phyloP scores from a whole-genome alignment of 2,888 invertebrate genomes.

The Stenurella melanura region DNA sequence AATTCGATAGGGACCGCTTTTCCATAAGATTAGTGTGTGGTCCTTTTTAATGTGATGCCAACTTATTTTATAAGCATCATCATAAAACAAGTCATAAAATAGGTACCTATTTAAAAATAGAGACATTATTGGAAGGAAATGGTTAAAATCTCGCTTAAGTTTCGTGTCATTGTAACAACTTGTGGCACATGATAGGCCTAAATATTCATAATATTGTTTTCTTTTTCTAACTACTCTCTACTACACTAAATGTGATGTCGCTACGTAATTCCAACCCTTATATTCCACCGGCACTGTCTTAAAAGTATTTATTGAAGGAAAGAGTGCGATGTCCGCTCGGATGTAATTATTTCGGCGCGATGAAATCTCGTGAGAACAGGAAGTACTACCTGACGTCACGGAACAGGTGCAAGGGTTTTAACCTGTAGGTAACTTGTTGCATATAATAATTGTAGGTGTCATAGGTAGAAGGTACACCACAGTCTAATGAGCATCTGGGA shows the following conservation, averaged over 20 bases:
- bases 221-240: too few relatives aligned
- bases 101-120: too few relatives aligned
- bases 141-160: too few relatives aligned
- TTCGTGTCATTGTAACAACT: too few relatives aligned
- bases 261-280: conserved; percentile 14
- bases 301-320: conserved; percentile 50
- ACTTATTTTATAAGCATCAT: too few relatives aligned
- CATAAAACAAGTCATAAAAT: too few relatives aligned
- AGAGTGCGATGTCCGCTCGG: conserved; percentile 66
- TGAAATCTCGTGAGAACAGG: conserved; percentile 74
- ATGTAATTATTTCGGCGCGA: conserved; percentile 72
- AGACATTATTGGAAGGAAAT: too few relatives aligned
- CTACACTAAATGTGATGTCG: background rate
- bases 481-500: background rate
- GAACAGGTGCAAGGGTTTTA: conserved; percentile 70
- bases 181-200: too few relatives aligned
- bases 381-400: conserved; percentile 70
- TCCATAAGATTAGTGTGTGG: too few relatives aligned
- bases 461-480: background rate
- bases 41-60: too few relatives aligned
- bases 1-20: too few relatives aligned
- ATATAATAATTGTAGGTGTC: conserved; percentile 41
- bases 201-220: too few relatives aligned
- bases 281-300: conserved; percentile 36
- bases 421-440: conserved; percentile 59